Evolutionary conservation across 2,888 invertebrate genomes (phyloP), one percentile per base, ranked within the genome.

Genomic region (Epinotia ramella): DNA sequence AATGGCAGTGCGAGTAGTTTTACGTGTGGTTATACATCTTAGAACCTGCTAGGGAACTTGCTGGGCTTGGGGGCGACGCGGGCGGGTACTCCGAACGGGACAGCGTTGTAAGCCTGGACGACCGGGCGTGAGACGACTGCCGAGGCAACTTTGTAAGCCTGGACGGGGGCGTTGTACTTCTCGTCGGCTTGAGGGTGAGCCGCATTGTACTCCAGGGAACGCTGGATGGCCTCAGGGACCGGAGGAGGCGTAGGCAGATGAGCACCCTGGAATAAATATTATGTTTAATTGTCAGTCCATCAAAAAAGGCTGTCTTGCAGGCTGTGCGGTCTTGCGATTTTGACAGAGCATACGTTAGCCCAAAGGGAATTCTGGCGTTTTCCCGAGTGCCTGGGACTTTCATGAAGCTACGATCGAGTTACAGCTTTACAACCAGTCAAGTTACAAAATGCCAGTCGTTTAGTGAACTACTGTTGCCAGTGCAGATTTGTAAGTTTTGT

Each of bases 201-300:
- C 0, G 81, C 87, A 81, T 88, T 89, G 87, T 87, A 92, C 0
- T 78, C 81, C 62, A 91, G 80, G 46, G 83, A 72, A 79, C 89
- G 89, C 68, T 33, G 78, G 83, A 92, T 91, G 11, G 69, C 57
- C 18, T 86, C 90, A 1, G 92, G 92, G 11, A 84, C 79, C 2
- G 81, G 77, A 12, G 87, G 92, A 3, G 81, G 2, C 0, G 85
- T 83, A 77, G 91, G 92, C 71, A 92, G 73, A 69, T 84, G 84
- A 80, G 67, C 81, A 20, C 91, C 88, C 92, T 92, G 88, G 65
- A 75, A 60, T 13, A 69, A 49, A 73, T 49, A 49, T 70, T 40
- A 63, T 20, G 16, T 4, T 44, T 60, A 73, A 40, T 40, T 7
- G n/a, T 40, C 40, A 7, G 9, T 40, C 9, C 40, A 40, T 40